A percentile compares a stretch with the other conserved stretches of the same genome.
Conservation (phyloP, 2,888 invertebrate genomes). For the Cylloceria caligata region DNA sequence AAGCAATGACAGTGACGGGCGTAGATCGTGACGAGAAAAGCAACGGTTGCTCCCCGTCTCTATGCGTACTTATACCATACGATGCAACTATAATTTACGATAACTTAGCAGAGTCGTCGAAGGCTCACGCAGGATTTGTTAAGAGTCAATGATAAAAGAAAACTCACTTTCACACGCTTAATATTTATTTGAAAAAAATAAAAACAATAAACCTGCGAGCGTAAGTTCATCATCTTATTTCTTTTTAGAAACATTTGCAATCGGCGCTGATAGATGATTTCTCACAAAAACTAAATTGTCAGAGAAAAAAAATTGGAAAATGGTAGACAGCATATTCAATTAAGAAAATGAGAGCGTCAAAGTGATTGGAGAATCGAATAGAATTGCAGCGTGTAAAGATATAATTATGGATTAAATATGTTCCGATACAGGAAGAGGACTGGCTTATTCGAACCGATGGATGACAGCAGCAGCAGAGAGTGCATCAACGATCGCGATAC, state of each 20-base stretch:
- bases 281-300: not conserved
- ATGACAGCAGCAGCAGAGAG: constrained; percentile 69
- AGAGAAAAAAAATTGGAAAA: not conserved
- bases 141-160: constrained; percentile 5
- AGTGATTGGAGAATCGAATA: not conserved
- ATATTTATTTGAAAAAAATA: not conserved
- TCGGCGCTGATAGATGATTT: not conserved
- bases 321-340: not conserved
- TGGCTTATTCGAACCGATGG: constrained; percentile 59
- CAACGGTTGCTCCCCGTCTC: constrained; percentile 62
- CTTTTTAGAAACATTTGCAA: not conserved
- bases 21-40: constrained; percentile 80
- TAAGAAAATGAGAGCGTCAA: not conserved
- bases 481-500: constrained; percentile 72
- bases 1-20: constrained; percentile 79
- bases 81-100: constrained; percentile 32
- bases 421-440: constrained; percentile 38
- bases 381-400: constrained; percentile 9
- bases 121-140: not conserved
- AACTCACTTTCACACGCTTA: constrained; percentile 6
- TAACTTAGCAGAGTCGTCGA: not conserved
- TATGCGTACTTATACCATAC: constrained; percentile 14
- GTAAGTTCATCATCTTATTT: not conserved
- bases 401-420: constrained; percentile 25
- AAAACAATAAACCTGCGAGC: not conserved